Percentiles rank a stretch among this genome's conserved stretches.
Conservation (phyloP, 2,888 invertebrate species). For the Spodoptera littoralis region DNA sequence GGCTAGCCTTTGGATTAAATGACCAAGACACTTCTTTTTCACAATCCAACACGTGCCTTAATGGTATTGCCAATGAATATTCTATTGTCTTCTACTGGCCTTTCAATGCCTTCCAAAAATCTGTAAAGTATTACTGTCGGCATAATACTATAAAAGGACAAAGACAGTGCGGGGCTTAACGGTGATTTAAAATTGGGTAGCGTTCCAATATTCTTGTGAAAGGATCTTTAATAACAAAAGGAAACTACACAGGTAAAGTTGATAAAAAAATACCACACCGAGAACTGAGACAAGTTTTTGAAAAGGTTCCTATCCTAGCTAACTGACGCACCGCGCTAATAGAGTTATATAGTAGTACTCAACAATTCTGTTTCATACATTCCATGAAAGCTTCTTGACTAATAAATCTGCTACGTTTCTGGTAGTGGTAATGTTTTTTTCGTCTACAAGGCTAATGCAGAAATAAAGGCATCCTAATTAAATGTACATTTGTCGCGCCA, state of each 20-base stretch:
- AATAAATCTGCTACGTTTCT: constrained; percentile 4
- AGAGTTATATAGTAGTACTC: constrained; percentile 4
- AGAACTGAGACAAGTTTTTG: too few species aligned
- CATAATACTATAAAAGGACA: too few species aligned
- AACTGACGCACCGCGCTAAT: constrained; percentile 4
- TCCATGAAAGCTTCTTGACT: background rate
- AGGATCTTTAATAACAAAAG: background rate
- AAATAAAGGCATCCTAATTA: constrained; percentile 25
- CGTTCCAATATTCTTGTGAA: background rate
- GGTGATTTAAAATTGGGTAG: background rate
- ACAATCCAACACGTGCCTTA: too few species aligned
- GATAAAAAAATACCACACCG: too few species aligned
- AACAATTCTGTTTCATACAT: constrained; percentile 19
- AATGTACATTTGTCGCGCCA: constrained; percentile 48
- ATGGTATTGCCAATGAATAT: too few species aligned
- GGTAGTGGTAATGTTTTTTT: constrained; percentile 6
- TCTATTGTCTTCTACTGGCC: too few species aligned
- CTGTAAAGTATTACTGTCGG: too few species aligned
- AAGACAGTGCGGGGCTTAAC: background rate
- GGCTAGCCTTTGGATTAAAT: too few species aligned
- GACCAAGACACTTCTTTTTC: too few species aligned
- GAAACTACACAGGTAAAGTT: background rate
- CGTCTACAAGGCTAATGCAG: constrained; percentile 8
- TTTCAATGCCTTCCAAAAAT: too few species aligned
- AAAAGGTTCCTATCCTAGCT: background rate